Percentiles rank a stretch among this genome's conserved stretches.
Conservation (phyloP, 2,797 vertebrate species). For the Sternotherus odoratus region DNA sequence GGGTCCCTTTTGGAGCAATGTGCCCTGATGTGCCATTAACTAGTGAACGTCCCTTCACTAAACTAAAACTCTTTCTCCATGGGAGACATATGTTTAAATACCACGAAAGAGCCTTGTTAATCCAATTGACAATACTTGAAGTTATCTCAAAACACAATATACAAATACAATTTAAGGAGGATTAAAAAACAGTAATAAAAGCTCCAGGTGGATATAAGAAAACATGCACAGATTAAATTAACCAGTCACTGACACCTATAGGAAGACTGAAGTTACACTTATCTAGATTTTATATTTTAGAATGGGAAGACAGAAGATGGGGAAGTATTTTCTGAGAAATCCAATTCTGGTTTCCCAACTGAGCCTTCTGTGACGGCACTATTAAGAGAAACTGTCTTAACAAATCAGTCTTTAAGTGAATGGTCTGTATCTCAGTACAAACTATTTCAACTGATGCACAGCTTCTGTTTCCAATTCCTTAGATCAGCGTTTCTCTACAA, state of each 20-base stretch:
- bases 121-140: not conserved
- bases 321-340: not conserved
- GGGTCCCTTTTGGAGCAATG: not conserved
- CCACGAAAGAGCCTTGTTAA: not conserved
- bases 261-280: not conserved
- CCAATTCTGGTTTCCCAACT: not conserved
- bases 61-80: not conserved
- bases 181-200: accelerated
- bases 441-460: not conserved
- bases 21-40: not conserved
- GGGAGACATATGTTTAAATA: not conserved
- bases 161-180: not conserved
- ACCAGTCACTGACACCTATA: not conserved
- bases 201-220: accelerated
- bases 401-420: not conserved
- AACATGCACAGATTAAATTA: not conserved
- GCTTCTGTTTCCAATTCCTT: not conserved
- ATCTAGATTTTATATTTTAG: accelerated
- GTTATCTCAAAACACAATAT: not conserved
- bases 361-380: accelerated
- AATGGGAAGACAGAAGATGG: not conserved
- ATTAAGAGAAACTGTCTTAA: not conserved
- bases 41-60: not conserved
- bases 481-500: not conserved
- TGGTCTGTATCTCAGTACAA: not conserved